Conservation (phyloP, 1,140 invertebrate genomes). For the Psix sp. region DNA sequence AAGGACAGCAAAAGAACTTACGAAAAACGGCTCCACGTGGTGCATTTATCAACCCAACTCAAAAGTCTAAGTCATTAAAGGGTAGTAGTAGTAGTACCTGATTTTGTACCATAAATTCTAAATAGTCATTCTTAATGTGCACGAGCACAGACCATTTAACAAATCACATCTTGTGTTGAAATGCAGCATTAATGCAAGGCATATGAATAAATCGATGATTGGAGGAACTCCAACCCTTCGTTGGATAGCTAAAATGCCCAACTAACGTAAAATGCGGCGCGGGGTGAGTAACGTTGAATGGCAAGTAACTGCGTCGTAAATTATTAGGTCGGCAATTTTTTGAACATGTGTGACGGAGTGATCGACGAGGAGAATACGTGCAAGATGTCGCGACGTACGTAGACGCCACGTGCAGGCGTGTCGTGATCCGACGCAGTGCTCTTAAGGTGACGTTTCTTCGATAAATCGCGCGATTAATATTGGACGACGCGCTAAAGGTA, state of each 20-base stretch:
- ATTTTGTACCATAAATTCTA: no score
- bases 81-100: no score
- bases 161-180: slow-evolving; percentile 43
- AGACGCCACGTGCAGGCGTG: slow-evolving; percentile 57
- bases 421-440: slow-evolving; percentile 33
- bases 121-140: slow-evolving; percentile 47
- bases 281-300: no score
- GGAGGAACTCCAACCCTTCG: slow-evolving; percentile 34
- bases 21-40: no score
- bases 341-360: slow-evolving; percentile 44
- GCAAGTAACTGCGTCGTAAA: no score
- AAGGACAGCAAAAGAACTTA: no score
- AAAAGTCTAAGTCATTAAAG: no score
- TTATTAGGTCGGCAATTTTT: no score
- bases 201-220: slow-evolving; percentile 50
- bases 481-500: slow-evolving; percentile 20
- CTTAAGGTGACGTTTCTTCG: slow-evolving; percentile 45
- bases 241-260: no score
- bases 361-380: slow-evolving; percentile 52
- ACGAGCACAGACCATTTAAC: slow-evolving; percentile 51
- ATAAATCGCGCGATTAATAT: slow-evolving; percentile 54
- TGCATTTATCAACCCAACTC: no score
- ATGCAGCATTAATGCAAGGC: slow-evolving; percentile 32
- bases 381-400: slow-evolving; percentile 45
- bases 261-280: no score